Conservation (phyloP, 2,797 vertebrate genomes). For the Cynodonichthys magdalenae region DNA sequence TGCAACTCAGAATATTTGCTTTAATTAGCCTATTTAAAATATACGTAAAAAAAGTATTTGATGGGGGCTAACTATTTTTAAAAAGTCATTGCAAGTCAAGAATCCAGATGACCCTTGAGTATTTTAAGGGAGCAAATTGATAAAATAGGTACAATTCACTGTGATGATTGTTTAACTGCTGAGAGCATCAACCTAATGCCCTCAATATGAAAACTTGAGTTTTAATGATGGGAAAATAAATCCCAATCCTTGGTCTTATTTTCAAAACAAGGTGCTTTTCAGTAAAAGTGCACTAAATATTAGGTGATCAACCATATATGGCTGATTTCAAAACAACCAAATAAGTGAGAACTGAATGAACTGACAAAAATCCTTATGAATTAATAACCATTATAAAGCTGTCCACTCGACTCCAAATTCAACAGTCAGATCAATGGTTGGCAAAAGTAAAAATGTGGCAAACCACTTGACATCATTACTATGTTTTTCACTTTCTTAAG, state of each 20-base stretch:
- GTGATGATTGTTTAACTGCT: slow-evolving; percentile 1
- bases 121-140: slow-evolving; percentile 7
- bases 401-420: neutral
- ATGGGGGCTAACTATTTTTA: slow-evolving; percentile 19
- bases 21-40: neutral
- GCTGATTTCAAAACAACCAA: slow-evolving; percentile 6
- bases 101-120: slow-evolving; percentile 15
- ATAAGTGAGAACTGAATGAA: slow-evolving; percentile 3
- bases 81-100: slow-evolving; percentile 31
- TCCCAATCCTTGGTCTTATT: neutral
- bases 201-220: slow-evolving; percentile 1
- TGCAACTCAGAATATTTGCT: neutral
- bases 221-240: neutral
- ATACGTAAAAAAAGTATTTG: too few relatives aligned
- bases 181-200: slow-evolving; percentile 13
- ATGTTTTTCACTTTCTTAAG: slow-evolving; percentile 4
- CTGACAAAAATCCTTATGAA: neutral
- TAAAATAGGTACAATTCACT: neutral
- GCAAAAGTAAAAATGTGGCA: neutral
- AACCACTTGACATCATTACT: slow-evolving; percentile 10
- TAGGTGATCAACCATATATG: slow-evolving; percentile 2
- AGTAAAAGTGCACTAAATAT: neutral
- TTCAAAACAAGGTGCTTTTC: slow-evolving; percentile 33
- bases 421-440: slow-evolving; percentile 4
- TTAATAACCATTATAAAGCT: neutral